Evolutionary conservation across 2,888 invertebrate species (phyloP).

Genomic region (Hypolimnas misippus): DNA sequence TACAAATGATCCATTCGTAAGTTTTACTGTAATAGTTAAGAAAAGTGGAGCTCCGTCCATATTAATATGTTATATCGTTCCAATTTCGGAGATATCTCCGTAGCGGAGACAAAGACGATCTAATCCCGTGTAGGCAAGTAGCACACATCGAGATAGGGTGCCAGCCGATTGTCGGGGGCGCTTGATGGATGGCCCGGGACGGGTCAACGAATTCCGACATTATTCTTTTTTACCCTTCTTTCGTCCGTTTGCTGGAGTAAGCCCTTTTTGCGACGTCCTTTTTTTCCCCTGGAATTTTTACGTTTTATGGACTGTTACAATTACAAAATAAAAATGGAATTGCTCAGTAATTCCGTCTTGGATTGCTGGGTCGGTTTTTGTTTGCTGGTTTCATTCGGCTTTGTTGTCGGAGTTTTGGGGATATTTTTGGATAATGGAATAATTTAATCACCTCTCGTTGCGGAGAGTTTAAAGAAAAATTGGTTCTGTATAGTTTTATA

Average conservation of each 20-base stretch:
- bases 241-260: conserved; percentile 80
- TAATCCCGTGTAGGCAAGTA: conserved; percentile 74
- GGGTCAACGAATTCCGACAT: conserved; percentile 85
- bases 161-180: conserved; percentile 72
- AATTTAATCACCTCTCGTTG: background rate
- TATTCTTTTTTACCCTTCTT: conserved; percentile 85
- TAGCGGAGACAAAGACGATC: conserved; percentile 51
- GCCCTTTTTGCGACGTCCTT: conserved; percentile 82
- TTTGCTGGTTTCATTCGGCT: conserved; percentile 3
- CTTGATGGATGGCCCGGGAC: conserved; percentile 84
- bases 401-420: conserved; percentile 26
- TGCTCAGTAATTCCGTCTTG: conserved; percentile 73
- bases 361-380: conserved; percentile 56
- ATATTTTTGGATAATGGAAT: conserved; percentile 13
- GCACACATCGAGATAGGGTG: conserved; percentile 76
- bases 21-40: background rate
- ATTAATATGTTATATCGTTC: conserved; percentile 38
- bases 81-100: conserved; percentile 41
- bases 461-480: background rate
- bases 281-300: conserved; percentile 77
- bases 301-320: conserved; percentile 82
- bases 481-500: background rate
- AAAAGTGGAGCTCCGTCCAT: conserved; percentile 8
- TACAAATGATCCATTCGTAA: conserved; percentile 2
- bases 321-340: conserved; percentile 83